phyloP scores from a whole-genome alignment of 2,797 vertebrate genomes.

The Myotis myotis region DNA sequence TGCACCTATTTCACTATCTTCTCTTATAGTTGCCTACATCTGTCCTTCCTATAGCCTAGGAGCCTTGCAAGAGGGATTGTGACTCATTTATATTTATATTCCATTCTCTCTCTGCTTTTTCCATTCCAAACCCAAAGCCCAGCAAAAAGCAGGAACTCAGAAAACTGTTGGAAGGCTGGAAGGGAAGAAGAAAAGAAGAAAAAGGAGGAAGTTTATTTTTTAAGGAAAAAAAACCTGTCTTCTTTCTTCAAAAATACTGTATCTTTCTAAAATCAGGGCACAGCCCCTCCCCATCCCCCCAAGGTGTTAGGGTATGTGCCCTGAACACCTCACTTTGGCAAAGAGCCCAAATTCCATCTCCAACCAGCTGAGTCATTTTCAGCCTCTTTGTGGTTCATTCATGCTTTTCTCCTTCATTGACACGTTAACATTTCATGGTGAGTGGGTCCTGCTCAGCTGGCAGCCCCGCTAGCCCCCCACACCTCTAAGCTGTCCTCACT shows the following conservation, averaged over 20 bases:
- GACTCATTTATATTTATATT: neutral
- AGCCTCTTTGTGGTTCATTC: slow-evolving; percentile 40
- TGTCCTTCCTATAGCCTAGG: neutral
- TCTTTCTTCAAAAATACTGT: slow-evolving; percentile 9
- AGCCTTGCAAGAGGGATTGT: neutral
- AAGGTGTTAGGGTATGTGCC: neutral
- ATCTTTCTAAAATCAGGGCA: neutral
- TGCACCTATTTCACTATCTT: neutral
- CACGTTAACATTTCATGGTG: slow-evolving; percentile 56
- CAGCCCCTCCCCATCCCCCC: neutral
- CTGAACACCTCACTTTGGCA: slow-evolving; percentile 43
- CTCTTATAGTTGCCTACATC: neutral
- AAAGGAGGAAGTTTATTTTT: neutral
- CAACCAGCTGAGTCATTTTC: slow-evolving; percentile 30
- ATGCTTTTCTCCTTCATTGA: slow-evolving; percentile 45
- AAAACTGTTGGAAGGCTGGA: neutral
- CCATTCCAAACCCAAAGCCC: neutral
- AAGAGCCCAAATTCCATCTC: slow-evolving; percentile 46
- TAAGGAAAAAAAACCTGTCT: neutral
- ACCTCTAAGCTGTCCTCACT: slow-evolving; percentile 56
- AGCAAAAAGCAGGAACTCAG: neutral
- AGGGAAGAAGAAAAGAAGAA: neutral
- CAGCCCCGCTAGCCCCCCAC: slow-evolving; percentile 6
- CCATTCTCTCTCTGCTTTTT: neutral
- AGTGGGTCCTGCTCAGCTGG: slow-evolving; percentile 51